A percentile compares a stretch with the other conserved stretches of the same genome.
phyloP scores from a whole-genome alignment of 2,113 vertebrate species.

The Neopipo cinnamomea region DNA sequence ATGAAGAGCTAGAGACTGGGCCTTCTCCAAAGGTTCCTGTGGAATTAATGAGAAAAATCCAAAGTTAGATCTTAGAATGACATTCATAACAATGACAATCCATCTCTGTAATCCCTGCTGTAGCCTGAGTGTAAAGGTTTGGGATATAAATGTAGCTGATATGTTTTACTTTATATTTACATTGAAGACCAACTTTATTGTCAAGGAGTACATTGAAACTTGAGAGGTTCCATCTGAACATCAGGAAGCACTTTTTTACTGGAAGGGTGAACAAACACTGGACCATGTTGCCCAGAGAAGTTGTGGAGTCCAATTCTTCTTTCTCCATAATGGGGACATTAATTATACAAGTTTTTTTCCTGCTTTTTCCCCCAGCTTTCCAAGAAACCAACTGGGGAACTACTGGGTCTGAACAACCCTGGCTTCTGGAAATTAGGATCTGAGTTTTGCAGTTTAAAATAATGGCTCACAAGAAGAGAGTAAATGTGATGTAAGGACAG shows the following conservation, averaged over 20 bases:
- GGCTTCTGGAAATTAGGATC: not conserved
- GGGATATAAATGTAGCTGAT: not conserved
- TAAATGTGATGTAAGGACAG: not conserved
- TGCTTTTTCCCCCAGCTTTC: not conserved
- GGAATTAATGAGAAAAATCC: not conserved
- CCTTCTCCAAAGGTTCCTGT: conserved; percentile 86
- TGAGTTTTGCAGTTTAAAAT: not conserved
- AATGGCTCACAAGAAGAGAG: not conserved
- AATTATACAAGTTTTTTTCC: not conserved
- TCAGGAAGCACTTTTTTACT: not conserved
- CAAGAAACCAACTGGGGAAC: not conserved
- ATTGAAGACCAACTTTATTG: not conserved
- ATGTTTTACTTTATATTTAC: not conserved
- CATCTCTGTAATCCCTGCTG: not conserved
- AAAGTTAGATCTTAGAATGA: not conserved
- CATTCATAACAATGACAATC: not conserved
- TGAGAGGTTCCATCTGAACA: not conserved
- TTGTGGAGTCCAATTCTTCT: not conserved
- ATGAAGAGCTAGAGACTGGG: conserved; percentile 84
- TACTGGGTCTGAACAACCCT: not conserved
- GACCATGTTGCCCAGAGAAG: not conserved
- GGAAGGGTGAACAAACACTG: not conserved
- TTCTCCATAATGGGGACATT: not conserved
- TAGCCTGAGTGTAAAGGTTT: not conserved
- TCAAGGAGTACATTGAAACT: not conserved